Evolutionary conservation across 1,140 invertebrate genomes (phyloP).

Genomic region (Aradophagus sp.): DNA sequence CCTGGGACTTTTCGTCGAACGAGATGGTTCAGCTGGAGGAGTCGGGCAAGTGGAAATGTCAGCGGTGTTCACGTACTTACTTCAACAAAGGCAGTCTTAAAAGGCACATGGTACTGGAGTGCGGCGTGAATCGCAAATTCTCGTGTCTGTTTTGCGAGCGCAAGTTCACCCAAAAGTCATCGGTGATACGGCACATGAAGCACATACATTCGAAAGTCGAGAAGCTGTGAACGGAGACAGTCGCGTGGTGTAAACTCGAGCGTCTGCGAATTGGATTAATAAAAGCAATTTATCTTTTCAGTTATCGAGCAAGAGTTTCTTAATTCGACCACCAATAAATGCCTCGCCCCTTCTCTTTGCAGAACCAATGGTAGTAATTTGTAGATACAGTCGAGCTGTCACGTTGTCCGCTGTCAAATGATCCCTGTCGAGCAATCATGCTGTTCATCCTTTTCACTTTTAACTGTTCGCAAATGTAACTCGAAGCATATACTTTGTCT

Average conservation of each 20-base stretch:
- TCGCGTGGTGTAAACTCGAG: conserved; percentile 10
- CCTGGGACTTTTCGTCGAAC: no score
- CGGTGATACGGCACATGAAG: conserved; percentile 73
- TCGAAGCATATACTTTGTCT: no score
- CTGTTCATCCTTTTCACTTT: no score
- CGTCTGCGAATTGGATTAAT: conserved; percentile 26
- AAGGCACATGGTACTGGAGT: conserved; percentile 74
- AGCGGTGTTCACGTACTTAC: conserved; percentile 71
- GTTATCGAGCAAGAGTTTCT: no score
- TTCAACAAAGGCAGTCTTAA: conserved; percentile 70
- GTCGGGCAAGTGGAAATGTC: conserved; percentile 61
- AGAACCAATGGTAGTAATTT: no score
- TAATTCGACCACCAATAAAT: no score
- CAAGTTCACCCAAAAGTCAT: conserved; percentile 73
- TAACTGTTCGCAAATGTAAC: no score
- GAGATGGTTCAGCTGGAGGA: conserved; percentile 37
- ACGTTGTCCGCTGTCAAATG: no score
- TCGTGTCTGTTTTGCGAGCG: conserved; percentile 75
- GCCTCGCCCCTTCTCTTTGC: no score
- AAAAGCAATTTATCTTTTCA: no score
- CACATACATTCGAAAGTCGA: conserved; percentile 48
- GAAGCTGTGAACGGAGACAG: conserved; percentile 12
- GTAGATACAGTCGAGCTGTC: no score
- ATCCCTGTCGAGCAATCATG: no score
- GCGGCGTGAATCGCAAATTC: conserved; percentile 74